Conservation (phyloP, 2,113 vertebrate genomes). For the Colistium nudipinnis region DNA sequence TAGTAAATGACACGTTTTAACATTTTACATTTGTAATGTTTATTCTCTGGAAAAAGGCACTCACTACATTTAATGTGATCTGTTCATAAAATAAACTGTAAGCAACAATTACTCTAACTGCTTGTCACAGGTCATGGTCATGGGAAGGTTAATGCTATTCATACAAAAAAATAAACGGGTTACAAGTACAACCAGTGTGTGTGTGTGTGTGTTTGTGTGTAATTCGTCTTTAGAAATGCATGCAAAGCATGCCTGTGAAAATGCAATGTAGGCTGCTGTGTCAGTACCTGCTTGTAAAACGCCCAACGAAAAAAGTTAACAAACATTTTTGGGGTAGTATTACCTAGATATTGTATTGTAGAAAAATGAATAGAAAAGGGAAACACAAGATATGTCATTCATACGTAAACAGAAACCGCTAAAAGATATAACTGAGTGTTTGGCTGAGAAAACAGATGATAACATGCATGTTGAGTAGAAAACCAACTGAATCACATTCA, state of each 20-base stretch:
- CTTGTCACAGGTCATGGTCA: constrained; percentile 59
- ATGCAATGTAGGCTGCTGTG: not conserved
- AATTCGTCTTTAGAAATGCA: constrained; percentile 21
- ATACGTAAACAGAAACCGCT: constrained; percentile 46
- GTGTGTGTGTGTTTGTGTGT: not conserved
- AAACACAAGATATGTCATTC: constrained; percentile 4
- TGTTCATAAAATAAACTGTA: constrained; percentile 63
- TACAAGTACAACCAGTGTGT: constrained; percentile 21
- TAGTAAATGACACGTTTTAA: constrained; percentile 2
- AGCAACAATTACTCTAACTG: constrained; percentile 51
- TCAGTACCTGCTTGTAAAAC: constrained; percentile 23
- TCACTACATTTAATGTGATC: constrained; percentile 77
- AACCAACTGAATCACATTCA: constrained; percentile 61
- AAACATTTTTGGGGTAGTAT: constrained; percentile 4
- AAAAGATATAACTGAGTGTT: constrained; percentile 41
- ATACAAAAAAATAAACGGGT: constrained; percentile 26
- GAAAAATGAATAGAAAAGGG: constrained; percentile 19
- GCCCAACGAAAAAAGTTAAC: not conserved
- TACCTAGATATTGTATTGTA: constrained; percentile 2
- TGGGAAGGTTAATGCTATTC: constrained; percentile 26
- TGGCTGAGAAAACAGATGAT: constrained; percentile 38
- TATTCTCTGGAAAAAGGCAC: constrained; percentile 80
- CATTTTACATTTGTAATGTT: constrained; percentile 53
- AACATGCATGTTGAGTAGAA: constrained; percentile 67
- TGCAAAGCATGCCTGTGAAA: constrained; percentile 12